Percentiles rank a stretch among this genome's conserved stretches.
Conservation (phyloP, 2,113 vertebrate species). For the Dasyornis broadbenti region DNA sequence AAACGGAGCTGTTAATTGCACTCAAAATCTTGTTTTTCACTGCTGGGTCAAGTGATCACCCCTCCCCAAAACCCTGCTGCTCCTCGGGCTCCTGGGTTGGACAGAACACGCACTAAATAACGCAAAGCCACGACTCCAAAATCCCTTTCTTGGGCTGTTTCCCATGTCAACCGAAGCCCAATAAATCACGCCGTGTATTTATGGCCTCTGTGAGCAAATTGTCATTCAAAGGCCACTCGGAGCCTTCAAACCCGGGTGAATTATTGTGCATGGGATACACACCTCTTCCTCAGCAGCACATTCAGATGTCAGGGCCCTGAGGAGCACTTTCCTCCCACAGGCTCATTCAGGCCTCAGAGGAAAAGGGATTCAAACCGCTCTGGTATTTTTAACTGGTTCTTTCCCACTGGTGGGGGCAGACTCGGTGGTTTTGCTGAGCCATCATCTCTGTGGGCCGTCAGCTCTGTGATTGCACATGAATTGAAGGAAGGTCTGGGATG, state of each 20-base stretch:
- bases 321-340: slow-evolving; percentile 64
- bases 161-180: slow-evolving; percentile 3
- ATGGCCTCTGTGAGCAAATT: neutral
- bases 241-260: slow-evolving; percentile 29
- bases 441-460: neutral
- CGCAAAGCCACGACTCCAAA: neutral
- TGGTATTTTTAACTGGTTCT: neutral
- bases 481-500: neutral
- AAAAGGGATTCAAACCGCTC: slow-evolving; percentile 25
- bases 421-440: neutral
- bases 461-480: neutral
- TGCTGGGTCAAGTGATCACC: neutral
- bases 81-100: neutral
- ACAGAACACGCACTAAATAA: neutral
- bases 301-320: slow-evolving; percentile 65
- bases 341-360: slow-evolving; percentile 24
- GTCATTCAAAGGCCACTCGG: slow-evolving; percentile 45
- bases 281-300: slow-evolving; percentile 66
- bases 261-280: slow-evolving; percentile 12
- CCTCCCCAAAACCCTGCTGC: neutral
- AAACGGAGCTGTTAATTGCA: neutral
- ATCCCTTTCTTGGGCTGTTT: slow-evolving; percentile 31
- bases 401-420: neutral
- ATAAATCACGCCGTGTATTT: neutral
- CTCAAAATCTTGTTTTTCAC: neutral